Conservation (phyloP, 2,888 invertebrate genomes). For the Nemotelus pantherinus region DNA sequence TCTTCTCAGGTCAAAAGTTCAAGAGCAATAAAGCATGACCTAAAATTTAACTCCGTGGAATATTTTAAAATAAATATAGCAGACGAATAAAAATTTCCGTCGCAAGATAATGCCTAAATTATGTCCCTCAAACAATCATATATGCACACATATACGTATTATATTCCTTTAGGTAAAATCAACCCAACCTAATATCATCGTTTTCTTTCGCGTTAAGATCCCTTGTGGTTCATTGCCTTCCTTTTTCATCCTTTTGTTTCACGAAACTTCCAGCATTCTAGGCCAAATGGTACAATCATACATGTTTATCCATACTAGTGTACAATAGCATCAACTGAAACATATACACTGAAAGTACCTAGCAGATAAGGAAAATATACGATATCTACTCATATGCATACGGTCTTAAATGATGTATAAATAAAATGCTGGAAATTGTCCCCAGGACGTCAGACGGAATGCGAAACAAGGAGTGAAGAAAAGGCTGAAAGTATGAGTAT, state of each 20-base stretch:
- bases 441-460: slow-evolving; percentile 7
- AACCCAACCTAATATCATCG: slow-evolving; percentile 17
- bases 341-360: neutral
- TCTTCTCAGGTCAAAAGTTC: too few species aligned
- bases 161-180: slow-evolving; percentile 3
- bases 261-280: too few species aligned
- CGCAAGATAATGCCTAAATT: slow-evolving; percentile 25
- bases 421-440: slow-evolving; percentile 36
- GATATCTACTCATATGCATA: slow-evolving; percentile 27
- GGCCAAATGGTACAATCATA: neutral
- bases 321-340: neutral
- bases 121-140: neutral
- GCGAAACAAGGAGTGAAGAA: neutral
- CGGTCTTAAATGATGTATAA: slow-evolving; percentile 33
- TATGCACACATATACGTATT: neutral
- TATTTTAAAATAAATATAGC: slow-evolving; percentile 13
- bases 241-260: neutral
- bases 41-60: too few species aligned
- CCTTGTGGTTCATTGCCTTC: neutral
- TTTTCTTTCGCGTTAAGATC: slow-evolving; percentile 14
- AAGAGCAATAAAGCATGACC: too few species aligned
- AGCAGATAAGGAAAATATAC: slow-evolving; percentile 11
- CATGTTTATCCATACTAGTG: neutral
- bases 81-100: slow-evolving; percentile 13
- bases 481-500: neutral